Evolutionary conservation across 2,797 vertebrate genomes (phyloP).

Genomic region (Mionectes olivaceus): DNA sequence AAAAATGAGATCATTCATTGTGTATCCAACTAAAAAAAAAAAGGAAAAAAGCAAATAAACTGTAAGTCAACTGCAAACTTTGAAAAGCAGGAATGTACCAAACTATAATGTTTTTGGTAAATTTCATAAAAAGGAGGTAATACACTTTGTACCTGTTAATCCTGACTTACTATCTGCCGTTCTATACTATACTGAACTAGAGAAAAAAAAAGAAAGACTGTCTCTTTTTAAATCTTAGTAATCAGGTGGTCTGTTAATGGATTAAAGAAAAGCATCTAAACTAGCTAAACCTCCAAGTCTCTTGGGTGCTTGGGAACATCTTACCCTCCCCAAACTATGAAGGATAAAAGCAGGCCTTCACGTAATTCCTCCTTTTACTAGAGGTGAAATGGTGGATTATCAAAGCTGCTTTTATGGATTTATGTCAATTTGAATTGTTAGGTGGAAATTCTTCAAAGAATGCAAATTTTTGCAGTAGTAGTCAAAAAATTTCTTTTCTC

Average conservation of each 20-base stretch:
- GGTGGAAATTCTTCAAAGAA: background rate
- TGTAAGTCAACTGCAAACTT: background rate
- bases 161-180: background rate
- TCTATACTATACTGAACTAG: background rate
- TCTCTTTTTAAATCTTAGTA: background rate
- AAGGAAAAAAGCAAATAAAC: background rate
- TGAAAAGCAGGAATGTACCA: background rate
- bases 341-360: background rate
- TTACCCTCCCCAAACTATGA: background rate
- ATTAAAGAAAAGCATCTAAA: background rate
- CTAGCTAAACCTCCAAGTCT: background rate
- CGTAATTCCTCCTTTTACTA: background rate
- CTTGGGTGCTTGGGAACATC: background rate
- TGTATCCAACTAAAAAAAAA: slow-evolving; percentile 90
- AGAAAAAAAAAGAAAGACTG: background rate
- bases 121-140: background rate
- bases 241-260: background rate
- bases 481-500: background rate
- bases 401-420: background rate
- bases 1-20: slow-evolving; percentile 98
- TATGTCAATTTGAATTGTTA: background rate
- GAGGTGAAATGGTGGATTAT: background rate
- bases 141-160: background rate
- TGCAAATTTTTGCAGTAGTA: background rate
- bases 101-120: background rate